Evolutionary conservation across 2,888 invertebrate species (phyloP).

Genomic region (Platycheirus rosarum): DNA sequence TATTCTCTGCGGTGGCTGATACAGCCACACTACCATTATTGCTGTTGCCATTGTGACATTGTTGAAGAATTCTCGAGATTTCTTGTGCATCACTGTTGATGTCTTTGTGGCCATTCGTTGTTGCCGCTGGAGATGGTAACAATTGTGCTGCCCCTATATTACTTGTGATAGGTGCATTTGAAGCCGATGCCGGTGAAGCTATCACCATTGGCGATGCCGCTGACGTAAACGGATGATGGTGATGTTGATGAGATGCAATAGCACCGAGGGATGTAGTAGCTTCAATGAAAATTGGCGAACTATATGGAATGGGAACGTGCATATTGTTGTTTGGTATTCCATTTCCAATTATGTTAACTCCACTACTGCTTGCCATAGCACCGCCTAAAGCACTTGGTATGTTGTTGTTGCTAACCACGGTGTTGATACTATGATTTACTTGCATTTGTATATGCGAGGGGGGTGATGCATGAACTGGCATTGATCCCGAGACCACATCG

Average conservation of each 20-base stretch:
- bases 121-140: slow-evolving; percentile 61
- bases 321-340: slow-evolving; percentile 59
- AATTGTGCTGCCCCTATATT: slow-evolving; percentile 24
- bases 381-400: slow-evolving; percentile 51
- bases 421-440: slow-evolving; percentile 49
- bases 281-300: slow-evolving; percentile 51
- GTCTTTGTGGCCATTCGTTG: slow-evolving; percentile 79
- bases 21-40: slow-evolving; percentile 6
- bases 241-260: slow-evolving; percentile 42
- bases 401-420: slow-evolving; percentile 48
- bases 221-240: slow-evolving; percentile 25
- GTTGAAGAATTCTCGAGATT: slow-evolving; percentile 82
- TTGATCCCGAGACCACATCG: slow-evolving; percentile 52
- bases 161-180: slow-evolving; percentile 33
- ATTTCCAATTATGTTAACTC: slow-evolving; percentile 30
- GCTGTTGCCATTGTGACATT: slow-evolving; percentile 80
- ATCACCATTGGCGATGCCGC: background rate
- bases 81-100: slow-evolving; percentile 81
- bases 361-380: slow-evolving; percentile 26
- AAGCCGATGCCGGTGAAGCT: slow-evolving; percentile 17
- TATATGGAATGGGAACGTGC: slow-evolving; percentile 55
- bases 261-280: slow-evolving; percentile 29
- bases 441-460: slow-evolving; percentile 39
- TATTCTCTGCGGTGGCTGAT: slow-evolving; percentile 38
- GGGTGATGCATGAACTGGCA: slow-evolving; percentile 44